Conservation (phyloP, 2,888 invertebrate genomes). For the Lissonota sp. region DNA sequence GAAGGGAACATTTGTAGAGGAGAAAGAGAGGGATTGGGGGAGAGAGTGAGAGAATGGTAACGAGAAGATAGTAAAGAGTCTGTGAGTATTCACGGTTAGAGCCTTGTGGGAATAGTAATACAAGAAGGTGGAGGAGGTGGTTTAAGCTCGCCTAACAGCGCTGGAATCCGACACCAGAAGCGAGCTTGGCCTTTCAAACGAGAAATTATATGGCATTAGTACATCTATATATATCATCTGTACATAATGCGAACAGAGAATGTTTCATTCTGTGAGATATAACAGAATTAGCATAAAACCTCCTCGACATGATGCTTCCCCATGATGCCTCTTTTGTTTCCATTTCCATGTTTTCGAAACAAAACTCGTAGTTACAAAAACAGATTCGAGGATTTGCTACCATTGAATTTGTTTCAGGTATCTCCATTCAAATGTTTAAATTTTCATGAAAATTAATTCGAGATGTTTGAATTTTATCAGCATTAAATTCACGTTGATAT, state of each 20-base stretch:
- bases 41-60: slow-evolving; percentile 16
- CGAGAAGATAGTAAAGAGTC: slow-evolving; percentile 42
- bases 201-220: slow-evolving; percentile 32
- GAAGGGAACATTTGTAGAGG: slow-evolving; percentile 32
- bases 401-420: too few species aligned
- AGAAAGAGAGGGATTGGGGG: slow-evolving; percentile 16
- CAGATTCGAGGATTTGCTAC: too few species aligned
- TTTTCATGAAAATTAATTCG: too few species aligned
- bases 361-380: too few species aligned
- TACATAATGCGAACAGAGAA: slow-evolving; percentile 7
- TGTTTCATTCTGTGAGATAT: background rate
- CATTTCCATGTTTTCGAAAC: too few species aligned
- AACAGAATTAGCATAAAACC: slow-evolving; percentile 3
- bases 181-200: slow-evolving; percentile 28
- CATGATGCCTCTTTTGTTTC: too few species aligned
- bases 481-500: too few species aligned
- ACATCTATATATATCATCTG: slow-evolving; percentile 11
- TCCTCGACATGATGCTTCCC: background rate
- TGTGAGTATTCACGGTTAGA: slow-evolving; percentile 35
- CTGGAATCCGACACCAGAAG: slow-evolving; percentile 10
- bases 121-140: background rate
- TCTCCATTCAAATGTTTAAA: too few species aligned
- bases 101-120: slow-evolving; percentile 38
- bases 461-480: too few species aligned
- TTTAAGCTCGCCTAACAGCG: slow-evolving; percentile 18